Conservation (phyloP, 1,140 invertebrate species). For the Drosophila kanapiae region DNA sequence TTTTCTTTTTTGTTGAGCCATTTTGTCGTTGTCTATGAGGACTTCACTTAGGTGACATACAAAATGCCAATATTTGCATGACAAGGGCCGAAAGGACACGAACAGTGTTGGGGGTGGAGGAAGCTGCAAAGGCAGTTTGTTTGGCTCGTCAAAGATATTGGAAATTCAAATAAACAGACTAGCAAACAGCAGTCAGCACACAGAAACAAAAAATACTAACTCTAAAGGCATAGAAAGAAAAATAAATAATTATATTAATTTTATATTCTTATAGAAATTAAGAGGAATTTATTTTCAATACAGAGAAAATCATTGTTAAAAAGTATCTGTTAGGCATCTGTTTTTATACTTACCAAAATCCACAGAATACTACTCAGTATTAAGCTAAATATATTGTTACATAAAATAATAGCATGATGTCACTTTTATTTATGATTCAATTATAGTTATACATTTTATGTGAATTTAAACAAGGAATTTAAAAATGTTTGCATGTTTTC, state of each 20-base stretch:
- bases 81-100: background rate
- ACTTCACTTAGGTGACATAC: constrained; percentile 55
- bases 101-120: background rate
- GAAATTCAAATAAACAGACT: constrained; percentile 54
- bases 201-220: background rate
- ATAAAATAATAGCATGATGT: too few species aligned
- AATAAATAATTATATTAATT: background rate
- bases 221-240: too few species aligned
- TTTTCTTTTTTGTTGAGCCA: constrained; percentile 13
- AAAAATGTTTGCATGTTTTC: too few species aligned
- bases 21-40: constrained; percentile 45
- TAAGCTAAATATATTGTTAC: too few species aligned
- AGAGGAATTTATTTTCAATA: background rate
- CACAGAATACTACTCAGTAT: too few species aligned
- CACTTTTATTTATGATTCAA: too few species aligned
- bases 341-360: too few species aligned
- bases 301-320: background rate
- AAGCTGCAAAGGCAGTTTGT: constrained; percentile 25
- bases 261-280: background rate
- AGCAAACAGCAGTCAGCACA: constrained; percentile 4
- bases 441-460: too few species aligned
- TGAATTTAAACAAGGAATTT: too few species aligned
- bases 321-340: too few species aligned
- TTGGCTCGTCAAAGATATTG: constrained; percentile 48
- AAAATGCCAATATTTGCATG: constrained; percentile 57